phyloP scores from a whole-genome alignment of 2,113 vertebrate genomes.

The Mormyrus iriodes region DNA sequence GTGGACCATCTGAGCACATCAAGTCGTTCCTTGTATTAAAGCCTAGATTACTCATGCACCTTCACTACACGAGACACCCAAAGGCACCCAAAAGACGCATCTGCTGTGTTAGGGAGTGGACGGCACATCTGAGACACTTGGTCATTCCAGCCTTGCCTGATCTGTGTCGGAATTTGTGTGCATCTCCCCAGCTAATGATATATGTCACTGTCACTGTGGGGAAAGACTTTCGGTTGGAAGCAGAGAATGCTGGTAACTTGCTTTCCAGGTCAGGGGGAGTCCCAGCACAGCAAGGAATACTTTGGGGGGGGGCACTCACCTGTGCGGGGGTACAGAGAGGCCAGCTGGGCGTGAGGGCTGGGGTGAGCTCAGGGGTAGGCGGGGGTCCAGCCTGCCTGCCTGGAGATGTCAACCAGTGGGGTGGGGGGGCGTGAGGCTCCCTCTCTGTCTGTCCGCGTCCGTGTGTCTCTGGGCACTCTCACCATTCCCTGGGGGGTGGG shows the following conservation, averaged over 20 bases:
- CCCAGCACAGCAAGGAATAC: background rate
- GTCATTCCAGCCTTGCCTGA: background rate
- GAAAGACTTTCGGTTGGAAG: background rate
- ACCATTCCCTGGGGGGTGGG: conserved; percentile 55
- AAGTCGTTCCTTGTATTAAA: background rate
- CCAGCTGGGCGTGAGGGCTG: conserved; percentile 29
- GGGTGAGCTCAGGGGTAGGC: conserved; percentile 41
- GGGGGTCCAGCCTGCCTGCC: conserved; percentile 31
- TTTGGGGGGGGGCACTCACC: conserved; percentile 25
- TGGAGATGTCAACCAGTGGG: conserved; percentile 38
- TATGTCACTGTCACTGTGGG: too few species aligned
- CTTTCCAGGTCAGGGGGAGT: conserved; percentile 31
- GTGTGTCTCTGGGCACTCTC: conserved; percentile 44
- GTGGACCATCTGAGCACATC: background rate
- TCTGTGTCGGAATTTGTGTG: background rate
- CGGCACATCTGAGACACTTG: background rate
- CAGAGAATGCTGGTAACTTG: background rate
- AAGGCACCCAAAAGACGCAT: background rate
- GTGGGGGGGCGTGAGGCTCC: conserved; percentile 39
- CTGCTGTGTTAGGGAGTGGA: background rate
- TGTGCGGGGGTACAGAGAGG: conserved; percentile 10
- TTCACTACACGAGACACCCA: background rate
- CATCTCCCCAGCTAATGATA: background rate
- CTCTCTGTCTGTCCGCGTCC: conserved; percentile 42
- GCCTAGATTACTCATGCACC: background rate